These are phyloP conservation scores for Acanthis flammea DNA, from an alignment of 2,797 vertebrate species.

Conservation along the genomic window DNA sequence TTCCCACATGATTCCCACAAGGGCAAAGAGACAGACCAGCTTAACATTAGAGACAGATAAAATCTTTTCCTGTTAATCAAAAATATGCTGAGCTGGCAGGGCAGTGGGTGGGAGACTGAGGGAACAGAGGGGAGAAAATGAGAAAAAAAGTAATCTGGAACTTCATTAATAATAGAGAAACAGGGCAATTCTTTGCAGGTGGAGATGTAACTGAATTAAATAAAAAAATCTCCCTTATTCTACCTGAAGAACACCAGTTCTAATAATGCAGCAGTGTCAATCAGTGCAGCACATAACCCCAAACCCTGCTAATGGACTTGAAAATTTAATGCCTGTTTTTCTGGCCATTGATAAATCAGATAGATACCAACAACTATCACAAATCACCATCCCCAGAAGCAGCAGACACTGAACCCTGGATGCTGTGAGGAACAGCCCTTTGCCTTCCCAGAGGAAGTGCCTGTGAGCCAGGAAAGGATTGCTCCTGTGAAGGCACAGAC, in stretches of 20 bases:
- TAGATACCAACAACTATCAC: not conserved
- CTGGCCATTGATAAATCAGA: not conserved
- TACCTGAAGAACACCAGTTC: not conserved
- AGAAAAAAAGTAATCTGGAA: not conserved
- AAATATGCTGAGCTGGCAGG: conserved; percentile 2
- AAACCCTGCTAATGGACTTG: not conserved
- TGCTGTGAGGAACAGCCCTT: not conserved
- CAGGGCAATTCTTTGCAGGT: not conserved
- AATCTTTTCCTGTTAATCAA: not conserved
- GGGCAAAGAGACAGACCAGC: not conserved
- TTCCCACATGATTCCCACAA: conserved; percentile 11
- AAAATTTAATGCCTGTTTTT: not conserved
- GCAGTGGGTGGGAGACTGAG: not conserved
- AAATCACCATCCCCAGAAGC: not conserved
- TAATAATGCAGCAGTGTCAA: not conserved
- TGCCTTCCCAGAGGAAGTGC: not conserved
- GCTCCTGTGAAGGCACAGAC: not conserved
- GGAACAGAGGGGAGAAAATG: not conserved
- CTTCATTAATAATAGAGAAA: not conserved
- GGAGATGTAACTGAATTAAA: not conserved
- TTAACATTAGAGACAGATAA: not conserved
- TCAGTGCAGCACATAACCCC: not conserved
- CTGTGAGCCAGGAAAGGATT: not conserved
- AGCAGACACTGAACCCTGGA: not conserved
- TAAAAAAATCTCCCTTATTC: not conserved